Base-by-base conservation (phyloP, 2,113 vertebrate genomes). In the Xenopus laevis region DNA sequence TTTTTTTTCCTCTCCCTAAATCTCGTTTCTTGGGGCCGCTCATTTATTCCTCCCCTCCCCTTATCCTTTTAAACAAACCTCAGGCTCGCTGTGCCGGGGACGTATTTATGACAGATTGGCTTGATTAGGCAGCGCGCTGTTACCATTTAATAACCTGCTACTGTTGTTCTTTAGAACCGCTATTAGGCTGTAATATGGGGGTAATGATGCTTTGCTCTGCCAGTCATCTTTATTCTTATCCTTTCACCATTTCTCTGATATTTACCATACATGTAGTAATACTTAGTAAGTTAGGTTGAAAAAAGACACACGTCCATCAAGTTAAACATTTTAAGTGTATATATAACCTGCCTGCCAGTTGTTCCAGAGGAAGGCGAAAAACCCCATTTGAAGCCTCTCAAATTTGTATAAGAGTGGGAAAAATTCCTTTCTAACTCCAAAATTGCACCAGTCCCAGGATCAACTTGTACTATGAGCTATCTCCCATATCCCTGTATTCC, bases 1-100 rank as follows among this genome's bases (percentile, higher is more conserved):
- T 89, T 87, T 87, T 89, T 87, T 84, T n/a, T 85, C 78, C 87
- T 84, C 83, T 87, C 89, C 87, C 33, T 88, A 88, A 91, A 85
- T 81, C 90, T 87, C 76, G 0, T 86, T 87, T 87, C 90, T 87
- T 77, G 81, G 82, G 78, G 82, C 71, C 88, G 82, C 87, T 84
- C 80, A 84, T 89, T 83, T 84, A 74, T 68, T 86, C 86, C 84
- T 81, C 85, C 84, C 78, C 33, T 77, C 33, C 87, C 53, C 65
- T 78, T 81, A 86, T 73, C 33, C 87, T 83, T 66, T 87, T 81
- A 84, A 86, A 94, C 81, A 91, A 91, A 88, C 84, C 87, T 87
- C 70, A 80, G 81, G 71, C 71, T 66, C 78, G 78, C 52, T 47
- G 1, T 80, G 84, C 86, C 68, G 80, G 82, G 83, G 86, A 68